Conservation (phyloP, 37 sponge, comb jelly and placozoan genomes). For the Agelas oroides region DNA sequence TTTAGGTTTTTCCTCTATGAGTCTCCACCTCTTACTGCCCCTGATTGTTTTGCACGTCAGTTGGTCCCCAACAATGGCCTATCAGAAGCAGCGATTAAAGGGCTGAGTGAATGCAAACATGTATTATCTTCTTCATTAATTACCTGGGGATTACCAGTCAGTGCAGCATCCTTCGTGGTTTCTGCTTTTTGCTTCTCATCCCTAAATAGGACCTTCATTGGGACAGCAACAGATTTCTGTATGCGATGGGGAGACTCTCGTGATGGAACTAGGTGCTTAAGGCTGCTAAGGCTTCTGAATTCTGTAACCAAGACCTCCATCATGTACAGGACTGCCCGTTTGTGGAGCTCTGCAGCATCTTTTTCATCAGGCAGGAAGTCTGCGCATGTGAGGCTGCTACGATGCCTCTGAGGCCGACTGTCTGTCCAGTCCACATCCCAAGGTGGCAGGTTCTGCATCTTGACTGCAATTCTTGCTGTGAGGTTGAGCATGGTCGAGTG, state of each 20-base stretch:
- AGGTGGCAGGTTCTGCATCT: conserved; percentile 3
- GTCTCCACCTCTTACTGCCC: neutral
- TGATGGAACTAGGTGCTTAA: neutral
- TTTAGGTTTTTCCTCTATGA: neutral
- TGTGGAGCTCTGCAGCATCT: neutral
- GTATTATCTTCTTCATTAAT: neutral
- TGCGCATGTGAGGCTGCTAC: neutral
- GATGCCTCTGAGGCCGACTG: neutral
- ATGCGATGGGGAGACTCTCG: neutral
- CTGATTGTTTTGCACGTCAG: conserved; percentile 28
- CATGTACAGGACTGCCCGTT: conserved; percentile 9
- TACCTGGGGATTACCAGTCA: conserved; percentile 26
- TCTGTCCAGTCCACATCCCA: conserved; percentile 8
- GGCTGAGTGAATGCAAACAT: neutral
- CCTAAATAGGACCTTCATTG: conserved; percentile 29
- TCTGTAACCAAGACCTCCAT: conserved; percentile 23
- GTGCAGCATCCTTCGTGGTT: neutral
- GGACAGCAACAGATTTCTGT: conserved; percentile 10
- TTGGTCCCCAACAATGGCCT: conserved; percentile 37
- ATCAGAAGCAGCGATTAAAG: neutral
- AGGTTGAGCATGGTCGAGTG: conserved; percentile 19
- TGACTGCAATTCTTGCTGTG: neutral
- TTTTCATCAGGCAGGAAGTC: conserved; percentile 18
- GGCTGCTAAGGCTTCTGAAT: neutral
- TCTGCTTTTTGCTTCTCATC: conserved; percentile 30